Evolutionary conservation across 1,140 invertebrate genomes (phyloP).

Genomic region (Ectropis grisescens): DNA sequence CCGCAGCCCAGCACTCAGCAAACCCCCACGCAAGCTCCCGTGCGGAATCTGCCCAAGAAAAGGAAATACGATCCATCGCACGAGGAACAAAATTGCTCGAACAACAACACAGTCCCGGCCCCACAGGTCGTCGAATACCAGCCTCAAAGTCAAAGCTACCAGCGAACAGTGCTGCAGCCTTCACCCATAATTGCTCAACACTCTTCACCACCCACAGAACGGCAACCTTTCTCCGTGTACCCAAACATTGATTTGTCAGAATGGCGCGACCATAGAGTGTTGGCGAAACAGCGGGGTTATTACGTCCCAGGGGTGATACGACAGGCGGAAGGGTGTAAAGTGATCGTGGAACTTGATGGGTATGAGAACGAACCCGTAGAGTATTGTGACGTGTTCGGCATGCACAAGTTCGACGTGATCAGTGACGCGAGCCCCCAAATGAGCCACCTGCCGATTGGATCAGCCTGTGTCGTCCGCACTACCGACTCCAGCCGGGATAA

Average conservation of each 20-base stretch:
- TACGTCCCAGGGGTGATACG: constrained; percentile 88
- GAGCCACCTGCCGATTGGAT: constrained; percentile 73
- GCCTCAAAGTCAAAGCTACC: constrained; percentile 24
- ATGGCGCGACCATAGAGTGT: constrained; percentile 90
- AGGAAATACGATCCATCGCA: constrained; percentile 89
- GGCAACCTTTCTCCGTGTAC: constrained; percentile 38
- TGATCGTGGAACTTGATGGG: constrained; percentile 82
- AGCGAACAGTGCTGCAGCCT: constrained; percentile 29
- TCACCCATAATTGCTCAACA: constrained; percentile 49
- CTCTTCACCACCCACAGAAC: constrained; percentile 31
- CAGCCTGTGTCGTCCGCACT: constrained; percentile 72
- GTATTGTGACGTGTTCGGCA: constrained; percentile 80
- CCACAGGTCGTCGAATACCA: constrained; percentile 35
- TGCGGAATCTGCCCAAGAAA: constrained; percentile 87
- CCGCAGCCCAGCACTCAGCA: constrained; percentile 40
- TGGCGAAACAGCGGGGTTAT: constrained; percentile 85
- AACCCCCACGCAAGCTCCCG: constrained; percentile 58
- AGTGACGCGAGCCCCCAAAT: constrained; percentile 92
- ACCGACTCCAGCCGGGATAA: constrained; percentile 48
- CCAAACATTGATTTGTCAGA: constrained; percentile 85
- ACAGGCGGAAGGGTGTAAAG: constrained; percentile 73
- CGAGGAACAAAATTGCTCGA: constrained; percentile 75
- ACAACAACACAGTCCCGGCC: constrained; percentile 37
- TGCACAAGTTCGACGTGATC: constrained; percentile 89
- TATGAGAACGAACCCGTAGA: constrained; percentile 71